Evolutionary conservation across 64 coral and sea anemone species (phyloP).

Genomic region (Montipora sp.): DNA sequence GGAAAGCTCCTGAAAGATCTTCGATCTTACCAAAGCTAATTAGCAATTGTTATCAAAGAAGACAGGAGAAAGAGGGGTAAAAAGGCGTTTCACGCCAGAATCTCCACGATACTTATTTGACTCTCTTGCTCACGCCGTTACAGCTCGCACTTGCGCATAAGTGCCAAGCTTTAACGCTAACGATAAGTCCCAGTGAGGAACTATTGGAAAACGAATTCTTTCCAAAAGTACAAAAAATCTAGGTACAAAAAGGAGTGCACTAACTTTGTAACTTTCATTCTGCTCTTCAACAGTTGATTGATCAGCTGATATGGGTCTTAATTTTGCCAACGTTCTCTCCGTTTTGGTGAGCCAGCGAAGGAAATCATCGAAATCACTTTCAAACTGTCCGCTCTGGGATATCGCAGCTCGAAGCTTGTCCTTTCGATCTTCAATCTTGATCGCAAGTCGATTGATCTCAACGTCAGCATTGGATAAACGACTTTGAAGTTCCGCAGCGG

Average conservation of each 20-base stretch:
- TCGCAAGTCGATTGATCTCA: slow-evolving; percentile 55
- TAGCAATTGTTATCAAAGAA: no score
- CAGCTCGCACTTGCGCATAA: no score
- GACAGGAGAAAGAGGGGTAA: no score
- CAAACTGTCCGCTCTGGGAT: slow-evolving; percentile 78
- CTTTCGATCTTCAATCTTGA: slow-evolving; percentile 71
- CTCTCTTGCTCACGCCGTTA: no score
- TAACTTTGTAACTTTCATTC: slow-evolving; percentile 67
- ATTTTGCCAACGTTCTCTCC: slow-evolving; percentile 73
- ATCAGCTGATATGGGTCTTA: slow-evolving; percentile 83
- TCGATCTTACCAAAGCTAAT: no score
- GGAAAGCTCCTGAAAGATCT: no score
- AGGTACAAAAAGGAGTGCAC: neutral
- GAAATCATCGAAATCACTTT: slow-evolving; percentile 89
- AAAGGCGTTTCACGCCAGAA: no score
- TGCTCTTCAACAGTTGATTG: slow-evolving; percentile 72
- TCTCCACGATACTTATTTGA: no score
- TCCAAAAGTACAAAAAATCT: neutral
- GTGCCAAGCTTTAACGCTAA: no score
- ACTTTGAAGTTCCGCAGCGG: slow-evolving; percentile 72
- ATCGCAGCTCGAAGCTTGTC: slow-evolving; percentile 69
- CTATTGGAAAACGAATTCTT: neutral
- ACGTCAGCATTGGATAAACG: slow-evolving; percentile 75
- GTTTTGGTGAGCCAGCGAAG: slow-evolving; percentile 93
- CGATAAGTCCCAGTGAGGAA: neutral